These are phyloP conservation scores for Anas capensis DNA, from an alignment of 2,797 vertebrate species.

Conservation along the genomic window DNA sequence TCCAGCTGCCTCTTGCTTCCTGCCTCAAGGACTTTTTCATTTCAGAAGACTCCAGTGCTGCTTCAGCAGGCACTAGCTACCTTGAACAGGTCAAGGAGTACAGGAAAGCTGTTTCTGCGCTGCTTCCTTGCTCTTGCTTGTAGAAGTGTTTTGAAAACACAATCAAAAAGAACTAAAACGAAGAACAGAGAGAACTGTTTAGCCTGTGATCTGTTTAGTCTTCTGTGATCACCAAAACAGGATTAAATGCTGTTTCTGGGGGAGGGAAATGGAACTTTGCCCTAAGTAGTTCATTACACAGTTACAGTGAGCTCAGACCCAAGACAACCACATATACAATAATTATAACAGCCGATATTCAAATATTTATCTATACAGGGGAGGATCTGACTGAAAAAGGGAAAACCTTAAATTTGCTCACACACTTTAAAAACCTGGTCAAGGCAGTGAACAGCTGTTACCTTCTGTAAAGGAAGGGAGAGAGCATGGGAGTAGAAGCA, in stretches of 20 bases:
- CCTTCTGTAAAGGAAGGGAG: not conserved
- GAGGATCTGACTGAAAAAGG: not conserved
- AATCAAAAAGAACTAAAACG: not conserved
- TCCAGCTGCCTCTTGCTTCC: not conserved
- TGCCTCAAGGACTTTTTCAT: not conserved
- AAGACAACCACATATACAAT: accelerated
- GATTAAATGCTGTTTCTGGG: not conserved
- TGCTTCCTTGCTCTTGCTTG: not conserved
- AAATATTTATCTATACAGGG: not conserved
- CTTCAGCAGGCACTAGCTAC: not conserved
- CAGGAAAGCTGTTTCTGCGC: not conserved
- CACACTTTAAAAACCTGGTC: not conserved
- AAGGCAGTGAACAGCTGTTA: not conserved
- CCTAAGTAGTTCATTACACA: not conserved
- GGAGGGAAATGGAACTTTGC: not conserved
- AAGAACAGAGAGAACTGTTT: not conserved
- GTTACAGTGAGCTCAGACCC: not conserved
- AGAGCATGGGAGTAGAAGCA: not conserved
- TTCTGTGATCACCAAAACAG: not conserved
- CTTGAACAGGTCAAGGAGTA: not conserved
- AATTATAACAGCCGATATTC: not conserved
- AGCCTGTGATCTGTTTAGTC: not conserved
- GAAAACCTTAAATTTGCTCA: not conserved
- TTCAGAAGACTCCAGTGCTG: not conserved
- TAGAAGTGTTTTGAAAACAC: not conserved